These are phyloP conservation scores for Ovis canadensis DNA, from an alignment of 2,113 vertebrate species.

Conservation along the genomic window DNA sequence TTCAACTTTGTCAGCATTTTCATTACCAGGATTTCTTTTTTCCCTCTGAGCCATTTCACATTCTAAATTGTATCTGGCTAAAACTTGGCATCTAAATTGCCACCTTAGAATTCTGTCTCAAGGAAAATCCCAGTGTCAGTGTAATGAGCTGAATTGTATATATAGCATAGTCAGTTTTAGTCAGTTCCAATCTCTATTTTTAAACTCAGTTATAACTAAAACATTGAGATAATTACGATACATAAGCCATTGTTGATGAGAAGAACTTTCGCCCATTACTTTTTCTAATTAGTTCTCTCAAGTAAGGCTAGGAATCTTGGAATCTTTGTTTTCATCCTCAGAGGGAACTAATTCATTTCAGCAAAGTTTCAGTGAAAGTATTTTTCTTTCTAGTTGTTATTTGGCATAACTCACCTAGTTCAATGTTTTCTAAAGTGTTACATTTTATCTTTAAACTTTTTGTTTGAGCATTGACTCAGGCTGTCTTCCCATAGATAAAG, in stretches of 20 bases:
- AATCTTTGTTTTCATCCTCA: conserved; percentile 29
- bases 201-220: conserved; percentile 29
- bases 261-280: neutral
- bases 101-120: conserved; percentile 41
- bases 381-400: conserved; percentile 47
- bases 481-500: conserved; percentile 64
- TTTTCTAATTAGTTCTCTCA: conserved; percentile 44
- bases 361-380: conserved; percentile 18
- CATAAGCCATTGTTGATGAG: neutral
- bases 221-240: conserved; percentile 27
- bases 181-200: conserved; percentile 24
- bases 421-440: conserved; percentile 59
- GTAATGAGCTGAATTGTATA: conserved; percentile 54
- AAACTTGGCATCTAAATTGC: conserved; percentile 56
- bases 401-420: conserved; percentile 68
- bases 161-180: neutral
- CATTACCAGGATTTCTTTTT: conserved; percentile 56
- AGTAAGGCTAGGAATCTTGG: neutral
- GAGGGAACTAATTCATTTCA: conserved; percentile 63
- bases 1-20: conserved; percentile 70
- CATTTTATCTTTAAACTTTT: conserved; percentile 74
- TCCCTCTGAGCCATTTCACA: conserved; percentile 32
- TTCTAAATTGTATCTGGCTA: conserved; percentile 45
- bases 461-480: conserved; percentile 69
- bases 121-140: conserved; percentile 61